Base-by-base conservation (phyloP, 2,797 vertebrate species). In the Peromyscus aztecus region DNA sequence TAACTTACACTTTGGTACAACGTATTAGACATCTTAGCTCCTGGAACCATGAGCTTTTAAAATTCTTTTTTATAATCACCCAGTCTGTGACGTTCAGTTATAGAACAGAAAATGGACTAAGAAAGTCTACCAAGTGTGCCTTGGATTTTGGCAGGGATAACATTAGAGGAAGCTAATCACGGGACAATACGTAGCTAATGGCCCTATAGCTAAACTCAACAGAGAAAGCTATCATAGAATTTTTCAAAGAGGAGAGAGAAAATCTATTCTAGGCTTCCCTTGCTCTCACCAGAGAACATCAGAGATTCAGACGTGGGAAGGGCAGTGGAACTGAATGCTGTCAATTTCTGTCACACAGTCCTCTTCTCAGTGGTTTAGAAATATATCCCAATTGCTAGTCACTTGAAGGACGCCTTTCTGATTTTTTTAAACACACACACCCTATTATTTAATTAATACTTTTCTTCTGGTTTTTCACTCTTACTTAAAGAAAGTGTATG, bases 201-300 rank as follows among this genome's bases (percentile, higher is more conserved):
- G 77, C 17, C 67, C 49, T 37, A 23, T 94, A 80, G 57, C 46
- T 87, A 19, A 91, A 61, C 37, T 90, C 80, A 89, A 16, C 6
- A 6, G 73, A 85, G 73, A 80, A 97, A 49, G 75, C 6, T 83
- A 73, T 77, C 63, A 86, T 65, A 61, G 46, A 89, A 78, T 91
- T 83, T 84, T 52, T 89, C 71, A 83, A 89, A 80, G 49, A 83
- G 24, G 19, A 88, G 49, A 73, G 12, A 69, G 67, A 96, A 80
- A 90, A 92, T 73, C 2, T 94, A 82, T 78, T 97, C 73, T 85
- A 94, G 84, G 86, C 31, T 95, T 97, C 87, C n/a, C 67, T 95
- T 90, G 16, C 11, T 95, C 13, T 91, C 40, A 95, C 37, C 16
- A 84, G 61, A 85, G 27, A 94, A 23, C 27, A 89, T 31, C 46